Evolutionary conservation across 2,113 vertebrate genomes (phyloP).

Genomic region (Actinemys pallida): DNA sequence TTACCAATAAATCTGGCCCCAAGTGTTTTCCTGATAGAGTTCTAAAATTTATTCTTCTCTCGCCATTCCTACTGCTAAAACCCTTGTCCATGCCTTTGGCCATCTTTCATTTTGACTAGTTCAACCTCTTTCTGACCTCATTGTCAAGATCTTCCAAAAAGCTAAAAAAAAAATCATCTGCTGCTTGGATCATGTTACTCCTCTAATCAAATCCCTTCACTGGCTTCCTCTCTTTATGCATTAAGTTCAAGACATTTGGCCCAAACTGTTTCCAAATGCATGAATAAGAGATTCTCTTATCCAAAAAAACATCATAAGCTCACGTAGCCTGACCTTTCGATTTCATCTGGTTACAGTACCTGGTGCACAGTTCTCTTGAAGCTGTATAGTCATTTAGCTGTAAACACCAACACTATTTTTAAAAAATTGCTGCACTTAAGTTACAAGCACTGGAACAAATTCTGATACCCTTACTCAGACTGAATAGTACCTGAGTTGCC

Average conservation of each 20-base stretch:
- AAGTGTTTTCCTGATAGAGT: background rate
- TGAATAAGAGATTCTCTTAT: background rate
- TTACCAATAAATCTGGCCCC: background rate
- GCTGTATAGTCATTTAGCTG: slow-evolving; percentile 15
- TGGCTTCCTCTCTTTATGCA: background rate
- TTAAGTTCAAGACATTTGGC: background rate
- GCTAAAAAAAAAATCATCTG: background rate
- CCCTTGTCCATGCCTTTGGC: background rate
- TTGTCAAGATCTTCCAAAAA: background rate
- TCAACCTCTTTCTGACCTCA: background rate
- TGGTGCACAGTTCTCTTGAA: slow-evolving; percentile 46
- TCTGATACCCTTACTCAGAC: background rate
- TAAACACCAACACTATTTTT: background rate
- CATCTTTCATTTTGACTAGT: background rate
- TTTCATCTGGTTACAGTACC: slow-evolving; percentile 30
- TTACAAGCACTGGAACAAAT: background rate
- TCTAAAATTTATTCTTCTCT: background rate
- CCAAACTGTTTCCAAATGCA: background rate
- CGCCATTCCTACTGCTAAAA: background rate
- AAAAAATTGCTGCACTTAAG: background rate
- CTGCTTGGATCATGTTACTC: background rate
- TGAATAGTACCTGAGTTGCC: background rate
- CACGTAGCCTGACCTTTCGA: background rate
- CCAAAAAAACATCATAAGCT: background rate
- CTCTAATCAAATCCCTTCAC: background rate